A percentile compares a stretch with the other conserved stretches of the same genome.
Evolutionary conservation across 2,888 invertebrate species (phyloP).

Genomic region (Habrosyne pyritoides): DNA sequence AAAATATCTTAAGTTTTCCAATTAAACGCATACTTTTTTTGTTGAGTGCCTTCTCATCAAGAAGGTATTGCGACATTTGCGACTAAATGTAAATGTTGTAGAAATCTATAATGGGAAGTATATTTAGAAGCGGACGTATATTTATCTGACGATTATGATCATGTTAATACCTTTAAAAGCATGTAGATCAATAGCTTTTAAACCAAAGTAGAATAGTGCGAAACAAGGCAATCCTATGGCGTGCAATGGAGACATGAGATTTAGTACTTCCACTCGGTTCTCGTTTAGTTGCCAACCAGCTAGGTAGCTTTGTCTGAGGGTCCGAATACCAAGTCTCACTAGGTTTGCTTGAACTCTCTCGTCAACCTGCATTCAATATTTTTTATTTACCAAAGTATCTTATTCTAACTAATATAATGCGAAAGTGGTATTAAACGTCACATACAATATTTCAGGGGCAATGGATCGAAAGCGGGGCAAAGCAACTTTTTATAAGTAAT

Average conservation of each 20-base stretch:
- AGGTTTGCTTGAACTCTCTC: constrained; percentile 72
- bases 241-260: constrained; percentile 77
- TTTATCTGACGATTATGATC: background rate
- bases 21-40: too few relatives aligned
- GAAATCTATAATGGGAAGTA: background rate
- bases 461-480: too few relatives aligned
- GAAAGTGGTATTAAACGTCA: too few relatives aligned
- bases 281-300: constrained; percentile 72
- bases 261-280: constrained; percentile 55
- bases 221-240: constrained; percentile 75
- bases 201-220: constrained; percentile 83
- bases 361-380: constrained; percentile 71
- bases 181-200: constrained; percentile 76
- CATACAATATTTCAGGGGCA: too few relatives aligned
- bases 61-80: too few relatives aligned
- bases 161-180: constrained; percentile 71
- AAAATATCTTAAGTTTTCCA: too few relatives aligned
- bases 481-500: too few relatives aligned
- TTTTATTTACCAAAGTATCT: too few relatives aligned
- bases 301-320: constrained; percentile 76
- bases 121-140: too few relatives aligned
- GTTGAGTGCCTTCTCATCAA: too few relatives aligned
- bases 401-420: too few relatives aligned
- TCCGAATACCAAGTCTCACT: constrained; percentile 63
- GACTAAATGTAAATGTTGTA: too few relatives aligned